Percentiles rank a stretch among this genome's conserved stretches.
Evolutionary conservation across 2,888 invertebrate species (phyloP).

Genomic region (Idaea aversata): DNA sequence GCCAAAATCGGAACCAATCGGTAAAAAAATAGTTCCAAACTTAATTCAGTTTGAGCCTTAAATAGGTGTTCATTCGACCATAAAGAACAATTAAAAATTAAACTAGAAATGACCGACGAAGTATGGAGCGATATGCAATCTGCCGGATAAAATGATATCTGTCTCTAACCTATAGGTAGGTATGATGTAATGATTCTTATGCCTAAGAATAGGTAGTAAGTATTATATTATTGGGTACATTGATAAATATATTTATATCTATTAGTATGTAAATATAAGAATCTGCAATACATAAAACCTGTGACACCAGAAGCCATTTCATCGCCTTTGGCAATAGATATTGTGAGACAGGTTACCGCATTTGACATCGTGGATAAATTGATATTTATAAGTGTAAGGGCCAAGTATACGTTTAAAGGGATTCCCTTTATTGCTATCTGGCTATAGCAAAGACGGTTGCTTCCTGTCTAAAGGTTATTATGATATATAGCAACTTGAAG

Average conservation of each 20-base stretch:
- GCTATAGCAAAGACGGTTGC: constrained; percentile 63
- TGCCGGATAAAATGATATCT: no score
- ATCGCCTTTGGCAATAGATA: constrained; percentile 53
- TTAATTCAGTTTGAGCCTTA: no score
- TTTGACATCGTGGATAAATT: constrained; percentile 78
- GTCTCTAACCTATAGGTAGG: no score
- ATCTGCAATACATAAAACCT: constrained; percentile 6
- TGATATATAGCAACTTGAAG: constrained; percentile 76
- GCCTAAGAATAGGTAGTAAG: no score
- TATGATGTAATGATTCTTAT: no score
- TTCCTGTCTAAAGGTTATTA: constrained; percentile 75
- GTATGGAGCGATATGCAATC: no score
- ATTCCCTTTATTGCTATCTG: constrained; percentile 77
- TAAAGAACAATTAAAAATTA: no score
- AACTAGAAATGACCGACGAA: no score
- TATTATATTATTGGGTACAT: no score
- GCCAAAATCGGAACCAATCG: no score
- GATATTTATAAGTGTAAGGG: constrained; percentile 79
- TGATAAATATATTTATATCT: neutral
- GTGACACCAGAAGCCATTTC: neutral
- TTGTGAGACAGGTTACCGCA: constrained; percentile 69
- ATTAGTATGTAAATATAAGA: neutral
- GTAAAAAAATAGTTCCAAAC: no score
- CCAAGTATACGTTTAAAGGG: constrained; percentile 75
- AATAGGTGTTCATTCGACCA: no score